Evolutionary conservation across 2,797 vertebrate species (phyloP), one percentile per base, ranked within the genome.

Genomic region (Psittacula echo): DNA sequence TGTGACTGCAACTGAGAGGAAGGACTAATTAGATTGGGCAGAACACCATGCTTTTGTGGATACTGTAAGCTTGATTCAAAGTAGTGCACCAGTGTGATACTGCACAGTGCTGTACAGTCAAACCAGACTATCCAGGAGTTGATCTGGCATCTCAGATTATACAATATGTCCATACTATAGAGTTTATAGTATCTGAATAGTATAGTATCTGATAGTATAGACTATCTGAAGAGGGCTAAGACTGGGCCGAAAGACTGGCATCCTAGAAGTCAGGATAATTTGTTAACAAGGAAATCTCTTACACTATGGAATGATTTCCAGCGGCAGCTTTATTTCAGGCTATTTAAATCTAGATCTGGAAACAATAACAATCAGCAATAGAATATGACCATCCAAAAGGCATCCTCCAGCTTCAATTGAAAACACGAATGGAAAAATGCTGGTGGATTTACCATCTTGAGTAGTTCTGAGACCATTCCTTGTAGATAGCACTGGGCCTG

Each of bases 161-260:
- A 13, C 2, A 1, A 2, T 30, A 13, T 10, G 14, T 45, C 15
- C 7, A 10, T 58, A 39, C 7, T 41, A 6, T 5, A 6, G 7
- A 5, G 23, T 64, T 91, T 39, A 21, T 15, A 60, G 37, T 37
- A 37, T 9, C 37, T 37, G 37, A 37, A 37, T 37, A 37, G 37
- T 37, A 37, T 37, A 9, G 37, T 37, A 37, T 37, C 37, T 37
- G 37, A 37, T 37, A 37, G 37, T 37, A 37, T 37, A 71, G 41
- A 27, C 27, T 68, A 4, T 29, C 9, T 53, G 34, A 91, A 53
- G 54, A 47, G 8, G 4, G 1, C 0, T 5, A 78, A 72, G 47
- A 41, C 42, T 30, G 17, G 7, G 5, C 7, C 27, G 72, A 72
- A 85, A 23, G 29, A 89, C 73, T 19, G 3, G 2, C 18, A 64